These are phyloP conservation scores for Crioceris asparagi DNA, from an alignment of 2,888 invertebrate species.

Conservation along the genomic window DNA sequence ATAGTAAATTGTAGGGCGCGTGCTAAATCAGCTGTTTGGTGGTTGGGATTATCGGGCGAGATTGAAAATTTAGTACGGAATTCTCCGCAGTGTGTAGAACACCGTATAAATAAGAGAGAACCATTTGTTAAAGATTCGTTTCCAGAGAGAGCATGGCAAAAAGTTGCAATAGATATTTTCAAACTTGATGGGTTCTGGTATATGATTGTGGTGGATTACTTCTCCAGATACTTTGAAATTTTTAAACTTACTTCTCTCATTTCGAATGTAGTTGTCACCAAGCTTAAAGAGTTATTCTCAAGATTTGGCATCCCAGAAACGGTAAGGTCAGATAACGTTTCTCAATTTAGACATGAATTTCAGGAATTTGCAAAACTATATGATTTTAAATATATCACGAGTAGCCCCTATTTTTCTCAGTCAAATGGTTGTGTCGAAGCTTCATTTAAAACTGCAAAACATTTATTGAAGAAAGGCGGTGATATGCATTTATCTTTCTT, in stretches of 20 bases:
- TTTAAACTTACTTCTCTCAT: too few species aligned
- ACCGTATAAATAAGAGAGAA: conserved; percentile 13
- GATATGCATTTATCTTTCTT: conserved; percentile 9
- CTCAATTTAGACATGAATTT: conserved; percentile 22
- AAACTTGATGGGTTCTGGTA: conserved; percentile 8
- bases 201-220: conserved; percentile 14
- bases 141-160: conserved; percentile 17
- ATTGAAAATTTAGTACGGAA: conserved; percentile 16
- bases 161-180: conserved; percentile 12
- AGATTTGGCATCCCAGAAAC: too few species aligned
- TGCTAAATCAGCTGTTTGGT: conserved; percentile 16
- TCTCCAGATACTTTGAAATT: too few species aligned
- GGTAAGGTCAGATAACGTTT: conserved; percentile 20
- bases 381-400: conserved; percentile 10
- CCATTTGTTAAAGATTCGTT: conserved; percentile 11
- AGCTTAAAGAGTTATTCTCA: too few species aligned
- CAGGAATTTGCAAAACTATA: conserved; percentile 3
- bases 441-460: conserved; percentile 9
- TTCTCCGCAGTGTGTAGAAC: conserved; percentile 15
- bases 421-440: conserved; percentile 11
- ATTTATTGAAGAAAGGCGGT: conserved; percentile 8
- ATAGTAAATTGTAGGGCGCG: conserved; percentile 15
- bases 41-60: conserved; percentile 15
- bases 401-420: conserved; percentile 15
- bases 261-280: too few species aligned